Conservation (phyloP, 2,113 vertebrate species). For the Chloropsis hardwickii region DNA sequence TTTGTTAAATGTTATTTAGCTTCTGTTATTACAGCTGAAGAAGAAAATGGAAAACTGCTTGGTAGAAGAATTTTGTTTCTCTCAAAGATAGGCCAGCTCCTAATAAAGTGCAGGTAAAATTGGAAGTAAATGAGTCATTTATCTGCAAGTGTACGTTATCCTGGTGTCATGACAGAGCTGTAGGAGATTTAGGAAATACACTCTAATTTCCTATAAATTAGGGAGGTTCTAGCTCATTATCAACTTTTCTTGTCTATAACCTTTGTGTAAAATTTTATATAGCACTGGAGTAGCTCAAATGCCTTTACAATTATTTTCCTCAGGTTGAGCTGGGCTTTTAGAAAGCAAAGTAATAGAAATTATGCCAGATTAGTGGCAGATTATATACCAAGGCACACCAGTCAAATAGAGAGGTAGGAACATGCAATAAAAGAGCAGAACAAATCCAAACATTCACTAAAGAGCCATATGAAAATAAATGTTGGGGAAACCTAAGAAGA, state of each 20-base stretch:
- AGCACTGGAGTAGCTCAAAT: not conserved
- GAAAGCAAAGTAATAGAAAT: not conserved
- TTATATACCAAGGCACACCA: not conserved
- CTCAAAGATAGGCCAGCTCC: not conserved
- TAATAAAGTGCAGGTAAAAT: not conserved
- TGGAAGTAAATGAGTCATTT: not conserved
- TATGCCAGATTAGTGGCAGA: not conserved
- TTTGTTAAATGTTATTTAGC: slow-evolving; percentile 39
- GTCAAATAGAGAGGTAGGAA: not conserved
- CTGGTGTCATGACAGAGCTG: not conserved
- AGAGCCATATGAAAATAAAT: not conserved
- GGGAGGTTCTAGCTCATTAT: not conserved
- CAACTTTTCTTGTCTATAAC: not conserved
- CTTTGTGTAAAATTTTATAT: not conserved
- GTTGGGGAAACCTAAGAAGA: not conserved
- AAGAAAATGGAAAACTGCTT: not conserved
- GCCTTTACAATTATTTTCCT: not conserved
- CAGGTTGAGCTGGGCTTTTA: not conserved
- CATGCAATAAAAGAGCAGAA: not conserved
- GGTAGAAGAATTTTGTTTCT: not conserved
- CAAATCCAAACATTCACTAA: not conserved
- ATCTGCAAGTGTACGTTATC: not conserved
- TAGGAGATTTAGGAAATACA: not conserved
- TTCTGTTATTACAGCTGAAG: slow-evolving; percentile 46
- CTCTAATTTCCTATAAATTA: not conserved